Evolutionary conservation across 2,888 invertebrate species (phyloP), one percentile per base, ranked within the genome.

Genomic region (Drosophila anomelani): DNA sequence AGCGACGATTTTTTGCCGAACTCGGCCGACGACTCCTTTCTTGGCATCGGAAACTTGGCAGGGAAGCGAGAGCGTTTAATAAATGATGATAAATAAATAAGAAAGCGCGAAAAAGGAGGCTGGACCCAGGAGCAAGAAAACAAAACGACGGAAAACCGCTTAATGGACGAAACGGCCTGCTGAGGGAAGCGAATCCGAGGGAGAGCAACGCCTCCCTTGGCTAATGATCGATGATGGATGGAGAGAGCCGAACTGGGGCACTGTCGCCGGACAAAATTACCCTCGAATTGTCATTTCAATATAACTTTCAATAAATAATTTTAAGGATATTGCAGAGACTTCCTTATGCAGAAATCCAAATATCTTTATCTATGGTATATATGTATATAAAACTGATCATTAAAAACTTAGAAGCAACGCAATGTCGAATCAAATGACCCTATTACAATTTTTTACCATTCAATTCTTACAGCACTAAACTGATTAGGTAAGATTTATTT

Each of bases 41-140:
- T 69, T 72, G 75, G 76, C 80, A 79, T 72, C 76, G 64, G 47
- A 78, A 80, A 60, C 70, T 60, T 73, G 72, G 53, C 67, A 60
- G 23, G 61, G 51, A 66, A 62, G 63, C 39, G 70, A 60, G 61
- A 69, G 69, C 69, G 78, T 59, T 68, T 87, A 88, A 84, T 84
- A 84, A 84, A 84, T 84, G 85, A 84, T 83, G 84, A 76, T 85
- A 84, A 87, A 82, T 82, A 82, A 85, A 87, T 77, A 76, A 79
- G 76, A 77, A 76, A 76, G 57, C 83, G 83, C 83, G 71, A 54
- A 73, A 77, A 69, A 72, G 78, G 59, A 70, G 75, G 78, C 75
- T 68, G 78, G 41, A 44, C 66, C 43, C 49, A 20, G 63, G n/a
- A 51, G 36, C 38, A n/a, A 15, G 47, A 39, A 51, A 68, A 68